A percentile compares a stretch with the other conserved stretches of the same genome.
Conservation (phyloP, 2,113 vertebrate species). For the Gallinago paraguaiae region DNA sequence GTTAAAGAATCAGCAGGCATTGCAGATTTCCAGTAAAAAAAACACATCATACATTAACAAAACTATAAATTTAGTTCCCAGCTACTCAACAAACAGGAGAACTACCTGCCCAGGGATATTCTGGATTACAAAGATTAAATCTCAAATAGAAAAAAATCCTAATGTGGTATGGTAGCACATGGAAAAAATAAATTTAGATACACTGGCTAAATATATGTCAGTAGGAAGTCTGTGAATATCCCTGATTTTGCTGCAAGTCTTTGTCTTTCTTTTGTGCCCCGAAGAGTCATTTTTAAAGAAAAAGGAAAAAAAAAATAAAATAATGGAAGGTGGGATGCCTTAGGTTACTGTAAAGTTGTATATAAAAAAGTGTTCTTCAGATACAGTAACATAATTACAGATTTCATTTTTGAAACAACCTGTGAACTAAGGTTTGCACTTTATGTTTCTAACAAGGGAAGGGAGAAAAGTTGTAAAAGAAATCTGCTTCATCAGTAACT, state of each 20-base stretch:
- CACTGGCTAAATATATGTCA: background rate
- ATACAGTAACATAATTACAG: background rate
- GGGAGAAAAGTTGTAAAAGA: background rate
- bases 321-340: background rate
- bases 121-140: background rate
- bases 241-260: conserved; percentile 12
- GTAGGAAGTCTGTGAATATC: conserved; percentile 22
- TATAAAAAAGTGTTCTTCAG: background rate
- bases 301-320: background rate
- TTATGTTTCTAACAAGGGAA: background rate
- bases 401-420: background rate
- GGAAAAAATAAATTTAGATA: conserved; percentile 30
- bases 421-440: background rate
- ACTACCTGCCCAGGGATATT: conserved; percentile 48
- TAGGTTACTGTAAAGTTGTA: background rate
- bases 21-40: conserved; percentile 52
- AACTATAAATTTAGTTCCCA: conserved; percentile 29
- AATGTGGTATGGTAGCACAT: background rate
- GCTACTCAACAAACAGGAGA: conserved; percentile 39
- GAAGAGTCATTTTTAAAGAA: background rate
- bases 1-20: conserved; percentile 63
- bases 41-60: conserved; percentile 47
- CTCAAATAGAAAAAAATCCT: conserved; percentile 16
- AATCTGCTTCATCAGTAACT: background rate
- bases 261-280: background rate